Evolutionary conservation across 1,140 invertebrate genomes (phyloP).

Genomic region (Macrobrachium rosenbergii): DNA sequence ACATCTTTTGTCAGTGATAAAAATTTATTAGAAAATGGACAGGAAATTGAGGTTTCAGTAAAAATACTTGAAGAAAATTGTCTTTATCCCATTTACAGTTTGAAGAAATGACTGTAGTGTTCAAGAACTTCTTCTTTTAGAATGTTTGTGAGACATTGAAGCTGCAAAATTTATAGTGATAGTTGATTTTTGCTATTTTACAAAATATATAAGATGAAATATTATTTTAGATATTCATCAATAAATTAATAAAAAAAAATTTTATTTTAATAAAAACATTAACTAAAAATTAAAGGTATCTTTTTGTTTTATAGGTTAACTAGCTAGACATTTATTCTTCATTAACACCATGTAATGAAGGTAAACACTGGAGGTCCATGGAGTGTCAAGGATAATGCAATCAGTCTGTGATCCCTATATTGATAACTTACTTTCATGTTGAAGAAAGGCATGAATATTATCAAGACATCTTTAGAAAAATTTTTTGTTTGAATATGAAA

Average conservation of each 20-base stretch:
- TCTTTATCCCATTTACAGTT: constrained; percentile 69
- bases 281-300: too few species aligned
- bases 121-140: constrained; percentile 69
- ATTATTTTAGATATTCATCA: too few species aligned
- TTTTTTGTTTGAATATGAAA: too few species aligned
- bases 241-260: too few species aligned
- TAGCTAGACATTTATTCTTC: constrained; percentile 70
- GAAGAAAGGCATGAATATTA: too few species aligned
- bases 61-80: constrained; percentile 71
- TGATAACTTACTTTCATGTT: constrained; percentile 74
- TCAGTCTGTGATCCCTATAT: constrained; percentile 71
- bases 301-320: constrained; percentile 67
- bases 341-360: constrained; percentile 68
- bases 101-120: constrained; percentile 71
- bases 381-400: constrained; percentile 72
- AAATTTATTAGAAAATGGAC: constrained; percentile 68
- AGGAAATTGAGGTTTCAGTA: constrained; percentile 70
- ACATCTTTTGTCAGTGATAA: constrained; percentile 69
- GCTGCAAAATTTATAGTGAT: constrained; percentile 71
- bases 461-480: too few species aligned
- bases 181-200: too few species aligned
- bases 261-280: too few species aligned
- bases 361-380: constrained; percentile 72
- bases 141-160: constrained; percentile 71
- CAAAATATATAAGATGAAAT: too few species aligned